A percentile compares a stretch with the other conserved stretches of the same genome.
phyloP scores from a whole-genome alignment of 2,797 vertebrate species.

The Microctenopoma stevenorrisi region DNA sequence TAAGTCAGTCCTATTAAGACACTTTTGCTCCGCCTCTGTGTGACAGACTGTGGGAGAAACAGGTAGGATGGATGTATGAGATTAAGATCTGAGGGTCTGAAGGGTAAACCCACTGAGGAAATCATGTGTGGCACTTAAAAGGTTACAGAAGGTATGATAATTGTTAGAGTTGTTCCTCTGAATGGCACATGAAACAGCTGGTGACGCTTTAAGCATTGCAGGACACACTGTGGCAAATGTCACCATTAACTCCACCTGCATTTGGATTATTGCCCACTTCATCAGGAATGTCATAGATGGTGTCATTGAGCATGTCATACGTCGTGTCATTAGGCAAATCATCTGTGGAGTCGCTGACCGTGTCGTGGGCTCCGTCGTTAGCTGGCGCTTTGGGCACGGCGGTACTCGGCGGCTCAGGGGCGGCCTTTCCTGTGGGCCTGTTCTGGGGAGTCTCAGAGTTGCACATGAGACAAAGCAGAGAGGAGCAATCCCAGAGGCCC shows the following conservation, averaged over 20 bases:
- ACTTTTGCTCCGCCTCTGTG: slow-evolving; percentile 29
- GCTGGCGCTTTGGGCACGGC: slow-evolving; percentile 58
- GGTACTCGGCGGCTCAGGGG: slow-evolving; percentile 53
- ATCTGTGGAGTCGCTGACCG: slow-evolving; percentile 53
- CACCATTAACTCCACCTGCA: slow-evolving; percentile 71
- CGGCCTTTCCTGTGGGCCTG: slow-evolving; percentile 65
- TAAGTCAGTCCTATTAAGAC: slow-evolving; percentile 28
- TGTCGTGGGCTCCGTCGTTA: slow-evolving; percentile 22
- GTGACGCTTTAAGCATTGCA: slow-evolving; percentile 71
- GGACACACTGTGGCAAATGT: slow-evolving; percentile 71
- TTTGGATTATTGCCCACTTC: slow-evolving; percentile 39
- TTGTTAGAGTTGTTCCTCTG: slow-evolving; percentile 20
- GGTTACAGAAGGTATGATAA: slow-evolving; percentile 30
- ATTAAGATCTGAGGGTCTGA: slow-evolving; percentile 9
- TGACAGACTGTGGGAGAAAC: slow-evolving; percentile 2
- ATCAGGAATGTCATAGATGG: slow-evolving; percentile 53
- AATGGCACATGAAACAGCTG: slow-evolving; percentile 42
- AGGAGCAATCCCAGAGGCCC: slow-evolving; percentile 86
- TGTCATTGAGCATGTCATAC: slow-evolving; percentile 70
- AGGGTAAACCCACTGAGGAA: slow-evolving; percentile 47
- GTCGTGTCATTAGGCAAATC: slow-evolving; percentile 58
- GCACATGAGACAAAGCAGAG: slow-evolving; percentile 82
- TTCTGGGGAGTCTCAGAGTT: slow-evolving; percentile 43
- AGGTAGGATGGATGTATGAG: slow-evolving; percentile 35
- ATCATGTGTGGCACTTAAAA: slow-evolving; percentile 72